Percentiles rank a stretch among this genome's conserved stretches.
phyloP scores from a whole-genome alignment of 1,140 invertebrate genomes.

The Drosophila trapezifrons region DNA sequence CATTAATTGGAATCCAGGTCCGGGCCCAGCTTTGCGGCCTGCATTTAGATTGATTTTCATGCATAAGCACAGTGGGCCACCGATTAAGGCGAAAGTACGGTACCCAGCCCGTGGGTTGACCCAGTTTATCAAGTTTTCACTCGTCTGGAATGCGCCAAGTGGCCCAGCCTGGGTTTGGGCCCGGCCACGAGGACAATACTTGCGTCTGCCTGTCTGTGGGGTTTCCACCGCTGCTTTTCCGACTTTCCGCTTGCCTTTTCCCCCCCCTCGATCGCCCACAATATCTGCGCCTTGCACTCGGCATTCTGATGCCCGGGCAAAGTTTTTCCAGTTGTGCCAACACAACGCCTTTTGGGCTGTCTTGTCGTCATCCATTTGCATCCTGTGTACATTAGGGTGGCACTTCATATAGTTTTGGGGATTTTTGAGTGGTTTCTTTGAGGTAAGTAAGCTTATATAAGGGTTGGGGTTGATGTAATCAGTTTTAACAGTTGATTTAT shows the following conservation, averaged over 20 bases:
- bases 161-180: slow-evolving; percentile 5
- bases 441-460: too few species aligned
- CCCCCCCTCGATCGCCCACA: not conserved
- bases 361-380: slow-evolving; percentile 63
- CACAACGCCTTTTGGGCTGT: slow-evolving; percentile 54
- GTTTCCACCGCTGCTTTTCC: slow-evolving; percentile 6
- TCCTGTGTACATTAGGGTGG: slow-evolving; percentile 22
- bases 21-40: slow-evolving; percentile 19
- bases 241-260: slow-evolving; percentile 7
- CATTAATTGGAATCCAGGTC: slow-evolving; percentile 53
- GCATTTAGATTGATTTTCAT: slow-evolving; percentile 67
- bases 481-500: too few species aligned
- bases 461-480: too few species aligned
- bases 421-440: not conserved
- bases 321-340: slow-evolving; percentile 57
- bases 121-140: slow-evolving; percentile 64
- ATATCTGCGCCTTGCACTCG: slow-evolving; percentile 44
- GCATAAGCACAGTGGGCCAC: slow-evolving; percentile 26
- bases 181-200: slow-evolving; percentile 47
- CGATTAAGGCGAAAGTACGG: not conserved
- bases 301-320: slow-evolving; percentile 40
- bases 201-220: slow-evolving; percentile 33
- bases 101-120: slow-evolving; percentile 31
- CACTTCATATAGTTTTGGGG: slow-evolving; percentile 1
- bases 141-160: slow-evolving; percentile 52